A percentile compares a stretch with the other conserved stretches of the same genome.
phyloP scores from a whole-genome alignment of 2,113 vertebrate genomes.

The Pantherophis guttatus region DNA sequence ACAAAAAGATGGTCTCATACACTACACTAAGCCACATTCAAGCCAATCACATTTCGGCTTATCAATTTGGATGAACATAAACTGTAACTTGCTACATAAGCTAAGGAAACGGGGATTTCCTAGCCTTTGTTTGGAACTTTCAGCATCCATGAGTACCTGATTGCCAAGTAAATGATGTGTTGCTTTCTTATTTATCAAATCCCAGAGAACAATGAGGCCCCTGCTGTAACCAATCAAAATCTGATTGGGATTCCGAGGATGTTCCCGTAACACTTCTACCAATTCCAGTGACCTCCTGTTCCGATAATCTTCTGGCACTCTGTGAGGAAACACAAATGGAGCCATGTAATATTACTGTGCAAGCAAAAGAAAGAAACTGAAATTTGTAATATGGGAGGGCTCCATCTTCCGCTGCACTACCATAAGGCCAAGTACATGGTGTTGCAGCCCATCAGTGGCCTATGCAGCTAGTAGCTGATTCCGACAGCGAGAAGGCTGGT shows the following conservation, averaged over 20 bases:
- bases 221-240: constrained; percentile 91
- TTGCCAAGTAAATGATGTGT: constrained; percentile 82
- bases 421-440: background rate
- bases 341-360: background rate
- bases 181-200: constrained; percentile 72
- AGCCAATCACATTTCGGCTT: background rate
- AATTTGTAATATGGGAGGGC: background rate
- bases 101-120: background rate
- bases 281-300: constrained; percentile 85
- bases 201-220: constrained; percentile 90
- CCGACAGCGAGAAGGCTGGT: too few species aligned
- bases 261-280: constrained; percentile 88
- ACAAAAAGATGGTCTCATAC: background rate
- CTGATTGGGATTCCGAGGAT: constrained; percentile 80
- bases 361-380: background rate
- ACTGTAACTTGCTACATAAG: background rate
- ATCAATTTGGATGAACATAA: background rate
- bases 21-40: background rate
- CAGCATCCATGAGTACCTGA: constrained; percentile 73
- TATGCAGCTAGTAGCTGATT: too few species aligned
- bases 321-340: constrained; percentile 46
- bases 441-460: too few species aligned
- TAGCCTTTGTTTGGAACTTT: background rate
- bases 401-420: background rate
- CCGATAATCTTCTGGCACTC: constrained; percentile 84